These are phyloP conservation scores for Noctua janthina DNA, from an alignment of 2,888 invertebrate species.

Conservation along the genomic window DNA sequence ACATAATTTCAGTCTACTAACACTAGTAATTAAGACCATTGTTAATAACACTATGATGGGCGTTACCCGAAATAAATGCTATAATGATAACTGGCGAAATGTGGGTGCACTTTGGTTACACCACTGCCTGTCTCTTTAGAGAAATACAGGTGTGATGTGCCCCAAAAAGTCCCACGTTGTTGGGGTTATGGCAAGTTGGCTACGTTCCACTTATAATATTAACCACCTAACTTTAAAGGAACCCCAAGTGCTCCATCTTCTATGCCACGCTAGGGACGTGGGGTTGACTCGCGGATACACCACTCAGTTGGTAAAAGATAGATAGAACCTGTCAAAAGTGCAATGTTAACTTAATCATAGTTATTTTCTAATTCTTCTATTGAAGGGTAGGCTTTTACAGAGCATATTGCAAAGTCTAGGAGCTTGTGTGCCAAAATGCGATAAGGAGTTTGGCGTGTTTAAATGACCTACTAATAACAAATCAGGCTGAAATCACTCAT, in stretches of 20 bases:
- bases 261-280: neutral
- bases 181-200: neutral
- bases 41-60: no score
- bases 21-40: no score
- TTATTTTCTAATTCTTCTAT: neutral
- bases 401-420: neutral
- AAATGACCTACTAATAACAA: neutral
- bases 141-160: neutral
- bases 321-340: neutral
- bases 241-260: constrained; percentile 9
- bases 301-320: neutral
- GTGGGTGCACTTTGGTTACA: neutral
- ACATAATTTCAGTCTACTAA: no score
- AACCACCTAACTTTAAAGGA: constrained; percentile 8
- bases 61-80: no score
- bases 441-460: neutral
- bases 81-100: neutral
- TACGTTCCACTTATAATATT: neutral
- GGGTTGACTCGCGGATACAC: neutral
- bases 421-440: neutral
- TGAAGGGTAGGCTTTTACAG: neutral
- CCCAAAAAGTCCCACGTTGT: neutral
- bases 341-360: neutral
- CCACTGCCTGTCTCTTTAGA: neutral
- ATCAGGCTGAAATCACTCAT: neutral